Base-by-base conservation (phyloP, 92 coral and sea anemone species). In the Plumapathes pennacea region DNA sequence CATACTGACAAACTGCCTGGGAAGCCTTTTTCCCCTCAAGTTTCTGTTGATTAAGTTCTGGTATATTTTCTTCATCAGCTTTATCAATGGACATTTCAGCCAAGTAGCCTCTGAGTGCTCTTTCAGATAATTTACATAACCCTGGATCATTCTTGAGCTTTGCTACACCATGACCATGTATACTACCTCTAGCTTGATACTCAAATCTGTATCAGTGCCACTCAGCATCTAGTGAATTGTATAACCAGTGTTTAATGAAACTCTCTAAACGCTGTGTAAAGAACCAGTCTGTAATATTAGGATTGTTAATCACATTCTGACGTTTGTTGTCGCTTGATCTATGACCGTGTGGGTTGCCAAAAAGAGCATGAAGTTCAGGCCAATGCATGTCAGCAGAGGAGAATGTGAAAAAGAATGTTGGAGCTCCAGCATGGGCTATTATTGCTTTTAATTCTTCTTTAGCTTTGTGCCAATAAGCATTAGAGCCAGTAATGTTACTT, bases 181-280 rank as follows among this genome's bases (percentile, higher is more conserved):
- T 83, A 64, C 85, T 77, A 36, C 89, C 85, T 57, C 85, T 69
- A 21, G 62, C 82, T 60, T 84, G 90, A 57, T 84, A 78, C 54
- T 84, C 90, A 78, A 57, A 84, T 48, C 90, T 64, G 38, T 49
- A 84, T 85, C 85, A 84, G 77, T 84, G 90, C 90, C 86, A 84
- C 37, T 78, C 55, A 13, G 91, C 78, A 78, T 78, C 82, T 33
- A 85, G 78, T 14, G 83, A 77, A 25, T 80, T 69, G 57, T 79
- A 85, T 44, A 85, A 32, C 83, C 92, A 85, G 46, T 79, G 40
- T 25, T 85, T 80, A 5, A 85, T 57, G 46, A 85, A 85, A 40
- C 69, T 74, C 47, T 86, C 82, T 59, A 86, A 56, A 12, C 84
- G 66, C 29, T 69, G 30, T 10, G 78, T 69, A 30, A 69, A 69